phyloP scores from a whole-genome alignment of 2,797 vertebrate species.

The Menidia menidia region DNA sequence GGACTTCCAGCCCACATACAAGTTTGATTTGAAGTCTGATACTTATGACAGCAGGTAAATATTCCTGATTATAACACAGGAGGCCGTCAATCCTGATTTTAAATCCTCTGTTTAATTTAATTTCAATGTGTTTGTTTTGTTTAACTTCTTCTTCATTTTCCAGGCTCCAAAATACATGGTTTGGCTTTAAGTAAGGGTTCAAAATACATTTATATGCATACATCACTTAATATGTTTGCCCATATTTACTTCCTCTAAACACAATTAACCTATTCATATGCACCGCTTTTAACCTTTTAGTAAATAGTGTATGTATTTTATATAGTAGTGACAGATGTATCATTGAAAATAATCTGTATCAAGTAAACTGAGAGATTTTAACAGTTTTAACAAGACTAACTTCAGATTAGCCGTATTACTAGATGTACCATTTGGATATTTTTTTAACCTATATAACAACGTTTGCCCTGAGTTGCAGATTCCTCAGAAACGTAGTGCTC shows the following conservation, averaged over 20 bases:
- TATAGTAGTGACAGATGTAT: not conserved
- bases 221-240: conserved; percentile 13
- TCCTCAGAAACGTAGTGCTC: not conserved
- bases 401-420: conserved; percentile 1
- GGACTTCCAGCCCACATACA: conserved; percentile 95
- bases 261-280: conserved; percentile 3
- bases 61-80: not conserved
- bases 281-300: conserved; percentile 16
- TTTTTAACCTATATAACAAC: not conserved
- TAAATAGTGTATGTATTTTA: conserved; percentile 3
- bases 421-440: conserved; percentile 18
- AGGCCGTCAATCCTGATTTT: not conserved
- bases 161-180: conserved; percentile 87
- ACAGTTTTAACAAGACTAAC: conserved; percentile 21
- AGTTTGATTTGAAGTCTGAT: conserved; percentile 91
- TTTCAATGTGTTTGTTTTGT: conserved; percentile 19
- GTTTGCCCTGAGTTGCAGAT: too few relatives aligned
- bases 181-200: conserved; percentile 88
- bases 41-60: conserved; percentile 94
- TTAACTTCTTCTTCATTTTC: conserved; percentile 59
- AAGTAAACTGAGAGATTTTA: not conserved
- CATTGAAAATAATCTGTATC: not conserved
- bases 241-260: conserved; percentile 30
- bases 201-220: conserved; percentile 23
- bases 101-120: not conserved